phyloP scores from a whole-genome alignment of 2,797 vertebrate genomes.

The Mallotus villosus region DNA sequence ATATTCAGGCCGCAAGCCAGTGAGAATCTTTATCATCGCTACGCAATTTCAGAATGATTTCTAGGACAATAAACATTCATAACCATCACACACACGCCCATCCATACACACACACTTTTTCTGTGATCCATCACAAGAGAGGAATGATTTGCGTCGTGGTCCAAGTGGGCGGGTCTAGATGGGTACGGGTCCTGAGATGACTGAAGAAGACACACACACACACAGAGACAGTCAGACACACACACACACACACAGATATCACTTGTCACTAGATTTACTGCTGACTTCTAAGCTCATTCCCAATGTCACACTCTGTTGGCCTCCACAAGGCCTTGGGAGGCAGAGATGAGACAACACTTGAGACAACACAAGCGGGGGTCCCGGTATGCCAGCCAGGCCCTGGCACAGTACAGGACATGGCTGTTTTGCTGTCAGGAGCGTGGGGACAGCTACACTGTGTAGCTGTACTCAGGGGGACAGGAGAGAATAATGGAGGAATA shows the following conservation, averaged over 20 bases:
- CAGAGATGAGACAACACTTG: conserved; percentile 65
- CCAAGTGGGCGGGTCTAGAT: no score
- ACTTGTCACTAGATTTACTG: conserved; percentile 22
- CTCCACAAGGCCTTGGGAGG: conserved; percentile 49
- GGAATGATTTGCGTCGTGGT: not conserved
- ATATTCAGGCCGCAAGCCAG: conserved; percentile 75
- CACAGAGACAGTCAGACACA: not conserved
- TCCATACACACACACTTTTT: not conserved
- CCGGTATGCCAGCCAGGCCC: conserved; percentile 60
- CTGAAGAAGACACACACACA: conserved; percentile 5
- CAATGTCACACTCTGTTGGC: conserved; percentile 53
- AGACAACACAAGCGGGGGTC: no score
- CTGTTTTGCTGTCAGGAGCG: conserved; percentile 63
- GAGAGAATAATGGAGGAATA: conserved; percentile 23
- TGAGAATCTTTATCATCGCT: conserved; percentile 64
- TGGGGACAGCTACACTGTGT: not conserved
- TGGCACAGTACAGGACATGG: conserved; percentile 63
- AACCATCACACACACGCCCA: conserved; percentile 29
- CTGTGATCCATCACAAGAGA: not conserved
- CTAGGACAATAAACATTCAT: conserved; percentile 70
- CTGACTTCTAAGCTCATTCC: conserved; percentile 46
- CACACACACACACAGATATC: conserved; percentile 3
- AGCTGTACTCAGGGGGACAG: conserved; percentile 3
- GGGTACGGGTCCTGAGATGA: no score
- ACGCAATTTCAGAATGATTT: conserved; percentile 69